Percentiles rank a stretch among this genome's conserved stretches.
phyloP scores from a whole-genome alignment of 1,140 invertebrate genomes.

The Teleogryllus occipitalis region DNA sequence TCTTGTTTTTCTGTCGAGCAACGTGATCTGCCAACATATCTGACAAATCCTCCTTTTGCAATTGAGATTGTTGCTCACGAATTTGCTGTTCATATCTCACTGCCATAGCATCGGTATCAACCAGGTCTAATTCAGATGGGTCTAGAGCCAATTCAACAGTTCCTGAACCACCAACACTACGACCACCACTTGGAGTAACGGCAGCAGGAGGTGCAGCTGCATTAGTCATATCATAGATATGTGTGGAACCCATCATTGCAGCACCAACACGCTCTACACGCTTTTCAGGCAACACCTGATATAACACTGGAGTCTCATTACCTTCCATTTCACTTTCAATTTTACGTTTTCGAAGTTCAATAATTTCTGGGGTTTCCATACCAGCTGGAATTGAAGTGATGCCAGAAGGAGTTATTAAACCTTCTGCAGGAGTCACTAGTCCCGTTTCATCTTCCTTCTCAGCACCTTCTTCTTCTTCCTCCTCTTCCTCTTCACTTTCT shows the following conservation, averaged over 20 bases:
- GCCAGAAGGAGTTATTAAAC: slow-evolving; percentile 90
- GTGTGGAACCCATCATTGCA: slow-evolving; percentile 98
- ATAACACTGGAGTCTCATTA: slow-evolving; percentile 81
- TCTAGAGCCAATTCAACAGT: slow-evolving; percentile 91
- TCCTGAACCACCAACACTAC: slow-evolving; percentile 41
- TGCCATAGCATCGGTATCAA: slow-evolving; percentile 93
- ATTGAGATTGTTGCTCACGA: slow-evolving; percentile 78
- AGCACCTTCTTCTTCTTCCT: slow-evolving; percentile 68
- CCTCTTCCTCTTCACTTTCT: slow-evolving; percentile 77
- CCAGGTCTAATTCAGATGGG: slow-evolving; percentile 93
- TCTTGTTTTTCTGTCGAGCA: slow-evolving; percentile 88
- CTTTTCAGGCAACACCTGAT: slow-evolving; percentile 91
- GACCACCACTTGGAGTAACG: slow-evolving; percentile 33
- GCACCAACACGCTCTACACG: slow-evolving; percentile 79
- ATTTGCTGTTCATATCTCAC: slow-evolving; percentile 94
- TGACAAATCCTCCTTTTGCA: slow-evolving; percentile 90
- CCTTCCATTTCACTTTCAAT: slow-evolving; percentile 96
- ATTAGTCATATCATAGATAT: slow-evolving; percentile 85
- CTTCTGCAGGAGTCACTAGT: slow-evolving; percentile 72
- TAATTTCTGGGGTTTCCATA: slow-evolving; percentile 95
- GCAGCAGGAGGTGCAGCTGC: slow-evolving; percentile 47
- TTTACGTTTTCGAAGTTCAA: slow-evolving; percentile 94
- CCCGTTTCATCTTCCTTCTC: slow-evolving; percentile 58
- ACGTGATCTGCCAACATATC: slow-evolving; percentile 98
- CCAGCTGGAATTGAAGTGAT: slow-evolving; percentile 90